Evolutionary conservation across 2,888 invertebrate species (phyloP).

Genomic region (Oscheius onirici): DNA sequence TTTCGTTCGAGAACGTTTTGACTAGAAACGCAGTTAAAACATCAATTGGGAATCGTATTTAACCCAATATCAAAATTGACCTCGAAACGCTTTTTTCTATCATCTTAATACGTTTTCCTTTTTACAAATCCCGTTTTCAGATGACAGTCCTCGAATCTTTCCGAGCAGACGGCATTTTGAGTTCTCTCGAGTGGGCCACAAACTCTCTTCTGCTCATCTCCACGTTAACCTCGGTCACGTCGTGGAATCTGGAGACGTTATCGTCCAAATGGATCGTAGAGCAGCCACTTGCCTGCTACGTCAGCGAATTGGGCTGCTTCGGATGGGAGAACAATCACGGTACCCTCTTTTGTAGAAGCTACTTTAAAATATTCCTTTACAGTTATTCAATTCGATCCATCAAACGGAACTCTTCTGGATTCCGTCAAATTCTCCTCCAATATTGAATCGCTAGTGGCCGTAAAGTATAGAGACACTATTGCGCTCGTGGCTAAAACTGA

Average conservation of each 20-base stretch:
- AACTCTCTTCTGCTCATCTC: conserved; percentile 1
- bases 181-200: conserved; percentile 16
- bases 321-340: conserved; percentile 29
- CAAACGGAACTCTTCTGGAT: conserved; percentile 13
- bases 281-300: conserved; percentile 14
- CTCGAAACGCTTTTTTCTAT: too few relatives aligned
- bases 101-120: too few relatives aligned
- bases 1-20: too few relatives aligned
- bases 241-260: conserved; percentile 18
- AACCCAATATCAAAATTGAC: too few relatives aligned
- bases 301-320: conserved; percentile 25
- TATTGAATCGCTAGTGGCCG: conserved; percentile 1
- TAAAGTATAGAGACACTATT: not conserved
- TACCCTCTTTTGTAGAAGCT: not conserved
- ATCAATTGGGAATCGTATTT: too few relatives aligned
- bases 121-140: not conserved
- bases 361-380: not conserved
- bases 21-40: too few relatives aligned
- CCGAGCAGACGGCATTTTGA: conserved; percentile 1
- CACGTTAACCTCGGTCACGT: conserved; percentile 4
- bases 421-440: conserved; percentile 17
- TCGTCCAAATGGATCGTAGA: conserved; percentile 25
- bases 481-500: conserved; percentile 26
- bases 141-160: conserved; percentile 27
- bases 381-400: conserved; percentile 33